These are phyloP conservation scores for Agonopterix heracliana DNA, from an alignment of 2,888 invertebrate species.

Conservation along the genomic window DNA sequence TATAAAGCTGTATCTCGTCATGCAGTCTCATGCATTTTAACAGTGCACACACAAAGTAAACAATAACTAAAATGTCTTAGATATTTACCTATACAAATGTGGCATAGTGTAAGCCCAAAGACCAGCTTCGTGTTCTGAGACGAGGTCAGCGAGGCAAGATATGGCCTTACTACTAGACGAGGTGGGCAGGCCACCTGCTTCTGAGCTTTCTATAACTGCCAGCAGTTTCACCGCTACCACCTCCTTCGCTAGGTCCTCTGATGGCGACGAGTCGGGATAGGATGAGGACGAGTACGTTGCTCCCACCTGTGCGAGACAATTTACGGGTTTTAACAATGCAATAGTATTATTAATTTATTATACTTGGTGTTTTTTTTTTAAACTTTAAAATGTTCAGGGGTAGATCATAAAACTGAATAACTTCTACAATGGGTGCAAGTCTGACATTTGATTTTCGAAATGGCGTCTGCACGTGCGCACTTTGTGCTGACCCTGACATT, in stretches of 20 bases:
- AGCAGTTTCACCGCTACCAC: conserved; percentile 58
- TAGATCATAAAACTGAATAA: no score
- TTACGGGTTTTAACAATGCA: background rate
- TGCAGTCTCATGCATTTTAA: no score
- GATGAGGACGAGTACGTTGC: conserved; percentile 45
- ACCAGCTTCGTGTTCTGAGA: conserved; percentile 72
- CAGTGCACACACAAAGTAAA: no score
- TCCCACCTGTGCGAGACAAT: conserved; percentile 43
- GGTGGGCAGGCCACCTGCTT: conserved; percentile 44
- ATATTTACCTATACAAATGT: conserved; percentile 66
- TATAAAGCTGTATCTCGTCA: no score
- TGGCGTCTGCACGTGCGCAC: no score
- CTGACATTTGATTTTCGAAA: no score
- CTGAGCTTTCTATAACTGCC: conserved; percentile 48
- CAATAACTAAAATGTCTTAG: no score
- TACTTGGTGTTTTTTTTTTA: no score
- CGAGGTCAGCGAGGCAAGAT: conserved; percentile 46
- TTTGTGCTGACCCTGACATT: no score
- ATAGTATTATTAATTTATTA: background rate
- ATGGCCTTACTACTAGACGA: conserved; percentile 37
- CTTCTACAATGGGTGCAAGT: no score
- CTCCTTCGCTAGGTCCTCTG: conserved; percentile 58
- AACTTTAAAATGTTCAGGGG: no score
- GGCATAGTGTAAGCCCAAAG: conserved; percentile 77
- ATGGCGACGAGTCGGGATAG: conserved; percentile 60